Base-by-base conservation (phyloP, 2,797 vertebrate species). In the Falco naumanni region DNA sequence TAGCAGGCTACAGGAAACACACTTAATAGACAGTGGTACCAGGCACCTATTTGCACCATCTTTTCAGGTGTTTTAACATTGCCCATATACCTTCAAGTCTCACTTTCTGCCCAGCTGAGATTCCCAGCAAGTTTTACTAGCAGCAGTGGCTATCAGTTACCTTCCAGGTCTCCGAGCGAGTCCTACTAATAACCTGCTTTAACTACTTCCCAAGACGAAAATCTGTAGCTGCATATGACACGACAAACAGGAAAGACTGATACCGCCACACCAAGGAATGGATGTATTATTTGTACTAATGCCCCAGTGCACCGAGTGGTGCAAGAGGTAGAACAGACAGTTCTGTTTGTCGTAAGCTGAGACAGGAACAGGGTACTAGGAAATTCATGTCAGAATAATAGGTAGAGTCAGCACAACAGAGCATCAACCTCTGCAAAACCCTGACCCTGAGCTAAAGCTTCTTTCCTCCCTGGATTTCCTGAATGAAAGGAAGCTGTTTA, bases 381-480 rank as follows among this genome's bases (percentile, higher is more conserved):
- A 96, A 95, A 92, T 89, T 56, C 61, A 43, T 47, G 72, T 90
- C 86, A 92, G 78, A 93, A 65, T 61, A 93, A 91, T 18, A 91
- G 74, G 66, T 61, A 83, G 45, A 88, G 90, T 94, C 88, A 96
- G 93, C 90, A 94, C 50, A 89, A 80, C 43, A 80, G 81, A 84
- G 47, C 41, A 92, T 57, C 26, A 2, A 29, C 56, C 61, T 61
- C 68, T 64, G 60, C 71, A 91, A 90, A 96, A 57, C 70, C 45
- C 84, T 92, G 90, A 95, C 81, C 89, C 92, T 28, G 45, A 94
- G 78, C 84, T 92, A 95, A 92, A 93, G 53, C 79, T 75, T 75
- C 93, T 96, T 94, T 95, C 75, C 82, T 93, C 87, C 53, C 29
- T 65, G 50, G 54, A 54, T 69, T 93, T 96, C 94, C 95, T 75